Conservation (phyloP, 2,888 invertebrate species). For the Tricholauxania praeusta region DNA sequence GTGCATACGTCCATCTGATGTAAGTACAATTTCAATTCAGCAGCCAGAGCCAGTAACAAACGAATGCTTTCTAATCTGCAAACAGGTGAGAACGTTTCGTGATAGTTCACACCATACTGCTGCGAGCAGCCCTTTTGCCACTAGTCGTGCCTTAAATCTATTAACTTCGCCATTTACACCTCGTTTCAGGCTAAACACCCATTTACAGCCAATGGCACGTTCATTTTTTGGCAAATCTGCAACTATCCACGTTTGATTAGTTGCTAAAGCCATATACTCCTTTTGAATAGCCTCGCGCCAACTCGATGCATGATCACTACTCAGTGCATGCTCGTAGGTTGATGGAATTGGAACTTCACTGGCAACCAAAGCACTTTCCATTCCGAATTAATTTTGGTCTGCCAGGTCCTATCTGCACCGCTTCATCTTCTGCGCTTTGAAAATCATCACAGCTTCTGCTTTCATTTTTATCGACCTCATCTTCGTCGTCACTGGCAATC, state of each 20-base stretch:
- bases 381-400: conserved; percentile 31
- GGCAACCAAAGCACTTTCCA: conserved; percentile 18
- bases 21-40: too few relatives aligned
- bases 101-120: too few relatives aligned
- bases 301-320: conserved; percentile 28
- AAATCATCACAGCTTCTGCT: too few relatives aligned
- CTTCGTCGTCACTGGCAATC: too few relatives aligned
- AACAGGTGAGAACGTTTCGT: too few relatives aligned
- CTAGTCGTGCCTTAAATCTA: conserved; percentile 43
- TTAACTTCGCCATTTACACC: conserved; percentile 40
- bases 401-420: neutral
- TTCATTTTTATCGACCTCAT: too few relatives aligned
- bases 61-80: too few relatives aligned
- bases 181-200: conserved; percentile 43
- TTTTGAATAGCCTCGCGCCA: conserved; percentile 44
- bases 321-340: conserved; percentile 38
- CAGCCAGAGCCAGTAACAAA: too few relatives aligned
- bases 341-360: conserved; percentile 36
- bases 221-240: conserved; percentile 41
- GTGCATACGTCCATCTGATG: too few relatives aligned
- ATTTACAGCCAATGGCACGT: conserved; percentile 41
- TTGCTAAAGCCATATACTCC: conserved; percentile 41
- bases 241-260: conserved; percentile 44
- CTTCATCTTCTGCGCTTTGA: neutral
- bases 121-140: conserved; percentile 35